Percentiles rank a stretch among this genome's conserved stretches.
Conservation (phyloP, 37 sponge, comb jelly and placozoan genomes). For the Theonella swinhoei region DNA sequence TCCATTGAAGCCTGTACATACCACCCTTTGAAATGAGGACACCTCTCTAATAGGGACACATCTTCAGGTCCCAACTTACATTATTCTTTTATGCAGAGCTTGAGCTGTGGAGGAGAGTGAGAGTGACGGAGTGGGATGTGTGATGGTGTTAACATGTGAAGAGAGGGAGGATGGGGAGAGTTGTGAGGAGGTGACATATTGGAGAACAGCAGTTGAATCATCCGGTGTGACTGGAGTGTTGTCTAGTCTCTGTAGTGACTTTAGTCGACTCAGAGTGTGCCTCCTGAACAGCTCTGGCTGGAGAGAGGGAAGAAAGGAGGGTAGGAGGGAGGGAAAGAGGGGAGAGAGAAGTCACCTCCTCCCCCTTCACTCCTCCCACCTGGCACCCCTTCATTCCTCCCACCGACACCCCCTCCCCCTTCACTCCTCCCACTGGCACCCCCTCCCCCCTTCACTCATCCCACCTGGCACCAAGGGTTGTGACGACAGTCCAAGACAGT, state of each 20-base stretch:
- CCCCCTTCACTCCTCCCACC: too few relatives aligned
- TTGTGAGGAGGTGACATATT: slow-evolving; percentile 43
- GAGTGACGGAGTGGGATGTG: slow-evolving; percentile 41
- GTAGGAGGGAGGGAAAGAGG: slow-evolving; percentile 7
- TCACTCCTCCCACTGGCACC: too few relatives aligned
- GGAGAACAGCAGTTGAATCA: slow-evolving; percentile 30
- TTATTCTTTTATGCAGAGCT: slow-evolving; percentile 24
- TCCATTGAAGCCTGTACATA: too few relatives aligned
- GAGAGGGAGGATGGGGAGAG: slow-evolving; percentile 75
- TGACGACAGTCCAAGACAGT: slow-evolving; percentile 57
- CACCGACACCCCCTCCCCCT: too few relatives aligned
- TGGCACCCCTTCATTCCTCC: too few relatives aligned
- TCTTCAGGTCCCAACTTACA: too few relatives aligned
- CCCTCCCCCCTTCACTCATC: too few relatives aligned
- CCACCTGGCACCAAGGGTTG: slow-evolving; percentile 85
- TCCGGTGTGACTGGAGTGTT: slow-evolving; percentile 52
- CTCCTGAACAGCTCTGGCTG: slow-evolving; percentile 14
- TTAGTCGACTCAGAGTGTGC: slow-evolving; percentile 55
- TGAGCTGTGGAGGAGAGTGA: slow-evolving; percentile 61
- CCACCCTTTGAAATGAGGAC: too few relatives aligned
- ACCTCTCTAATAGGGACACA: too few relatives aligned
- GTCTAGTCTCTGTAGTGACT: slow-evolving; percentile 39
- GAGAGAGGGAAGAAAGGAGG: slow-evolving; percentile 3
- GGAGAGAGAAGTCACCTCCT: too few relatives aligned
- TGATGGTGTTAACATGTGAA: slow-evolving; percentile 34